These are phyloP conservation scores for Numenius phaeopus DNA, from an alignment of 2,797 vertebrate species.

Conservation along the genomic window DNA sequence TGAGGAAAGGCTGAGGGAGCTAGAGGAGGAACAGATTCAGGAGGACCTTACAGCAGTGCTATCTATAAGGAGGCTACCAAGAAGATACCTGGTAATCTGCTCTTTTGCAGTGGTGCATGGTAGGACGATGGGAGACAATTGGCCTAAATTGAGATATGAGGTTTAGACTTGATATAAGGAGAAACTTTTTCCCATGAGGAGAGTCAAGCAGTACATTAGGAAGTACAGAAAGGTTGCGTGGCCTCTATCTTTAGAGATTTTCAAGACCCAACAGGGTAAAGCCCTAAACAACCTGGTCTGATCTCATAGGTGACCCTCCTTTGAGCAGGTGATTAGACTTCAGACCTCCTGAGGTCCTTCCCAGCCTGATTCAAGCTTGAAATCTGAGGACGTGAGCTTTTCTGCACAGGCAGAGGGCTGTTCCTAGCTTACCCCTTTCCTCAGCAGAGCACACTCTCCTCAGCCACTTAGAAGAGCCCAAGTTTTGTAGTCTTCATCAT, in stretches of 20 bases:
- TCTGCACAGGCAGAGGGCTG: neutral
- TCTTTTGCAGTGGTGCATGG: neutral
- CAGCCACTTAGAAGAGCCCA: neutral
- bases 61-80: neutral
- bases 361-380: neutral
- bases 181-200: neutral
- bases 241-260: neutral
- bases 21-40: neutral
- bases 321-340: neutral
- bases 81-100: neutral
- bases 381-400: neutral
- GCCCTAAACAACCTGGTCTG: neutral
- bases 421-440: neutral
- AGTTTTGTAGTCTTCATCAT: neutral
- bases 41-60: neutral
- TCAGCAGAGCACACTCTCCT: neutral
- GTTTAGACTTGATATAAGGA: neutral
- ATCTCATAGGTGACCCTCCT: neutral
- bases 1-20: neutral
- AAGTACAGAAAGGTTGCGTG: neutral
- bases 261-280: neutral
- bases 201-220: neutral
- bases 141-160: neutral
- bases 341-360: neutral
- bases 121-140: accelerated